These are phyloP conservation scores for Onychomys arenicola DNA, from an alignment of 2,797 vertebrate genomes.

Conservation along the genomic window DNA sequence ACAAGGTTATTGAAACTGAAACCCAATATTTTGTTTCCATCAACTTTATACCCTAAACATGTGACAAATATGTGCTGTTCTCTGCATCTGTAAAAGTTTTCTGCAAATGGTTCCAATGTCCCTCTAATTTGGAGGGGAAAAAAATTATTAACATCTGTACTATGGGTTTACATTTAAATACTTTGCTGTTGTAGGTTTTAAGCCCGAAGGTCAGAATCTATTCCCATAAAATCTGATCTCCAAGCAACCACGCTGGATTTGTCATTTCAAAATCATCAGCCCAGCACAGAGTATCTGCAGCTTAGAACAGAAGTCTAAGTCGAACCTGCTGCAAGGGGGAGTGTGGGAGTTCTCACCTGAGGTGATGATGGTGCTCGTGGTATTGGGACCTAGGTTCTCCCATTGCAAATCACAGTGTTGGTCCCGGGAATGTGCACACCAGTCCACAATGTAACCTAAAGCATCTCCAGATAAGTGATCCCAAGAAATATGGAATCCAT, in stretches of 20 bases:
- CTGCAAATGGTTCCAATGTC: not conserved
- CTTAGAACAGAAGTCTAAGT: not conserved
- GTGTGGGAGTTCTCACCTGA: conserved; percentile 86
- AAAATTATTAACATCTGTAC: not conserved
- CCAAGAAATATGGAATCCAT: conserved; percentile 90
- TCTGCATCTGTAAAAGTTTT: not conserved
- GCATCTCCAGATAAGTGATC: conserved; percentile 61
- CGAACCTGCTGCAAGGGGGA: too few relatives aligned
- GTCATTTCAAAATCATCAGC: not conserved
- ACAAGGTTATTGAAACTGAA: not conserved
- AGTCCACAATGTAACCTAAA: conserved; percentile 91
- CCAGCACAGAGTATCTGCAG: not conserved
- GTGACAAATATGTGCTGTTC: not conserved
- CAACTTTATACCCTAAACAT: not conserved
- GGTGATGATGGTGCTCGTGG: conserved; percentile 85
- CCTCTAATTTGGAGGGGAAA: not conserved
- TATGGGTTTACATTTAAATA: not conserved
- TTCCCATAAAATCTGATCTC: not conserved
- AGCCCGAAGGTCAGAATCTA: not conserved
- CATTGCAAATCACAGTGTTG: conserved; percentile 88
- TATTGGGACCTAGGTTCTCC: conserved; percentile 86
- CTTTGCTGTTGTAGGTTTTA: not conserved
- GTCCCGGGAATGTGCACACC: conserved; percentile 86
- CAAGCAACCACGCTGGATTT: not conserved
- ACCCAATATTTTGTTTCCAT: not conserved